A percentile compares a stretch with the other conserved stretches of the same genome.
These are phyloP conservation scores for Gambusia affinis DNA, from an alignment of 2,113 vertebrate species.

Conservation along the genomic window DNA sequence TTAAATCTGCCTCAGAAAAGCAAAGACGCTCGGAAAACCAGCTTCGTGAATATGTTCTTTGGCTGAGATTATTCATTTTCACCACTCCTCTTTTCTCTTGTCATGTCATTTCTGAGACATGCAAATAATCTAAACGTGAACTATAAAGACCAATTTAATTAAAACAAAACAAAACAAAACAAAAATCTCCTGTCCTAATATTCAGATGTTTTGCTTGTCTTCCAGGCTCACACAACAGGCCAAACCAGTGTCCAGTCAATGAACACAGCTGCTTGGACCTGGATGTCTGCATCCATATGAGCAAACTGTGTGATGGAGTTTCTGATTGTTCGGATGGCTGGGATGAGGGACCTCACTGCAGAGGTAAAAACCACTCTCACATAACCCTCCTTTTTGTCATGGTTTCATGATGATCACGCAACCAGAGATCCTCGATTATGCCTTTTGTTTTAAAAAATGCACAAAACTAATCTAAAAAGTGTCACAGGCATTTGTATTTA, in stretches of 20 bases:
- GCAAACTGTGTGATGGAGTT: conserved; percentile 88
- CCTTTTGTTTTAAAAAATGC: no score
- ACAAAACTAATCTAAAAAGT: no score
- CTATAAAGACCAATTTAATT: no score
- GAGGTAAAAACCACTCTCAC: conserved; percentile 79
- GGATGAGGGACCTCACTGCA: conserved; percentile 91
- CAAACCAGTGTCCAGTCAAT: conserved; percentile 91
- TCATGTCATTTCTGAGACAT: background rate
- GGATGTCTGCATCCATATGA: conserved; percentile 91
- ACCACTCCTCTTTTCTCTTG: background rate
- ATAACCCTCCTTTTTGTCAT: background rate
- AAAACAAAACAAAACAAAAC: no score
- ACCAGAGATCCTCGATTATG: background rate
- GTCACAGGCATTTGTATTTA: no score
- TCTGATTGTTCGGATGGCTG: conserved; percentile 90
- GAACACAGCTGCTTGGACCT: conserved; percentile 91
- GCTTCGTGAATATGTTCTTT: background rate
- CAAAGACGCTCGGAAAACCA: background rate
- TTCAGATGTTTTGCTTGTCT: conserved; percentile 28
- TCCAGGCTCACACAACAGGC: conserved; percentile 89
- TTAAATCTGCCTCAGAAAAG: background rate
- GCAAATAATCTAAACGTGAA: no score
- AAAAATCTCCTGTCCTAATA: background rate
- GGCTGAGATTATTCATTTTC: background rate
- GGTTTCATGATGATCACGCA: background rate